These are phyloP conservation scores for Anableps anableps DNA, from an alignment of 2,797 vertebrate genomes.

Conservation along the genomic window DNA sequence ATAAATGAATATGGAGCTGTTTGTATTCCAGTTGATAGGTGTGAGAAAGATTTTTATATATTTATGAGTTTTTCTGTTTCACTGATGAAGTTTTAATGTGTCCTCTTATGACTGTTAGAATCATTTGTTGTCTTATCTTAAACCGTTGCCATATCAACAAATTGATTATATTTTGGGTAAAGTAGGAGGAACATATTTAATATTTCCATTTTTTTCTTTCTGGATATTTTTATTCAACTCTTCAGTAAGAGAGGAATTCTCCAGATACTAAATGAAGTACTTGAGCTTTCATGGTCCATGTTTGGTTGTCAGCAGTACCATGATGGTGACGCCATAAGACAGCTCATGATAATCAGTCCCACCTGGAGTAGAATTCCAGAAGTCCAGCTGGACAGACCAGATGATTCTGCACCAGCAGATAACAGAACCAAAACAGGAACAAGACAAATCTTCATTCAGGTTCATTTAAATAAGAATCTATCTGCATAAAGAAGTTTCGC, in stretches of 20 bases:
- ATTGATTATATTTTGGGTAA: background rate
- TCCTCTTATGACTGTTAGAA: background rate
- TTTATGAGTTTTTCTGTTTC: background rate
- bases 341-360: background rate
- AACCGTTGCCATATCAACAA: background rate
- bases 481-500: background rate
- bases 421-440: background rate
- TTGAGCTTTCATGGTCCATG: too few species aligned
- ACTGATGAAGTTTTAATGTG: background rate
- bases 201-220: background rate
- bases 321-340: too few species aligned
- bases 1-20: background rate
- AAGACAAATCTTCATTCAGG: background rate
- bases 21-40: background rate
- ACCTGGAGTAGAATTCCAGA: background rate
- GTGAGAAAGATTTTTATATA: background rate
- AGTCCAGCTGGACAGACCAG: background rate
- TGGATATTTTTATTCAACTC: background rate
- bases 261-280: background rate
- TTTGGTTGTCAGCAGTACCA: background rate
- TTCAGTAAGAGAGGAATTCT: background rate
- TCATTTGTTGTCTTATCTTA: background rate
- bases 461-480: background rate
- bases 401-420: background rate
- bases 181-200: background rate